Evolutionary conservation across 2,888 invertebrate genomes (phyloP).

Genomic region (Balanococcus diminutus): DNA sequence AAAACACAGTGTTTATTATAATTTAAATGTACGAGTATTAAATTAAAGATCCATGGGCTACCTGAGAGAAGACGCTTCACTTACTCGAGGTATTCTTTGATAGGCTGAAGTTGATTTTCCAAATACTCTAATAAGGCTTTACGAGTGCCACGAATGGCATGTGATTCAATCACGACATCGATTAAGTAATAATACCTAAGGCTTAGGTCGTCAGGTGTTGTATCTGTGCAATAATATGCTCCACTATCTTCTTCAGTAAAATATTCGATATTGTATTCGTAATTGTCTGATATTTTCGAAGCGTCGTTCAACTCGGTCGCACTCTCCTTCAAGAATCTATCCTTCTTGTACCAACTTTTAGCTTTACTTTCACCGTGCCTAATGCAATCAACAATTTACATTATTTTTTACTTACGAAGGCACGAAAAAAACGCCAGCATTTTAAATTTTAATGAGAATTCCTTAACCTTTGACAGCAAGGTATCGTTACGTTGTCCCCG

Average conservation of each 20-base stretch:
- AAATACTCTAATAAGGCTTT: neutral
- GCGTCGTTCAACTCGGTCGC: neutral
- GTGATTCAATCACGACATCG: neutral
- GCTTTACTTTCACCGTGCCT: neutral
- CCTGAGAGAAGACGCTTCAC: neutral
- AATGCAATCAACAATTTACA: neutral
- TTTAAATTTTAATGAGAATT: neutral
- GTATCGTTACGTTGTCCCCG: neutral
- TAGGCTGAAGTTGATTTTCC: neutral
- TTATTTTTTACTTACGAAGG: neutral
- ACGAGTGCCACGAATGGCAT: neutral
- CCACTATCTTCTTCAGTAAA: neutral
- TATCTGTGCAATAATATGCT: constrained; percentile 16
- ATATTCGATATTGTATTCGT: neutral
- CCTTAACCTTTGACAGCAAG: constrained; percentile 18
- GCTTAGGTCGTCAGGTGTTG: too few relatives aligned
- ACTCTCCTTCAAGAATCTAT: neutral
- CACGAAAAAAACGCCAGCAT: neutral
- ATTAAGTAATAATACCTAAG: neutral
- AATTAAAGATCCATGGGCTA: neutral
- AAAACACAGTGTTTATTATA: neutral
- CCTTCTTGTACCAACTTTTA: neutral
- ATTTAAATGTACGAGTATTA: too few relatives aligned
- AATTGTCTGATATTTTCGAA: neutral
- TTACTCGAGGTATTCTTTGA: neutral